Conservation (phyloP, 1,140 invertebrate species). For the Drosophila tristis region DNA sequence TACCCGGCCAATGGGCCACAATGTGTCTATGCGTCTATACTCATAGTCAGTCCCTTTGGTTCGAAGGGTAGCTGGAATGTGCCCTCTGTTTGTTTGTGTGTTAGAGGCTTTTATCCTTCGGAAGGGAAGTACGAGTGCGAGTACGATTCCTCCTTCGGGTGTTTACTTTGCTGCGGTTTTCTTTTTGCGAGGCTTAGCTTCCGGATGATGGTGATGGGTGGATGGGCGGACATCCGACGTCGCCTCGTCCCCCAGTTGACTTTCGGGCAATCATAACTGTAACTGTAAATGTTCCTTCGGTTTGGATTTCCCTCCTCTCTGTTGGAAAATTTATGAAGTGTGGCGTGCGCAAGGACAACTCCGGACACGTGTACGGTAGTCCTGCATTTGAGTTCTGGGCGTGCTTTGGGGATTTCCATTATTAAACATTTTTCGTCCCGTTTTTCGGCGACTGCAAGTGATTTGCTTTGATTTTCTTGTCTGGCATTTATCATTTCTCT, state of each 20-base stretch:
- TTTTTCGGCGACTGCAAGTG: conserved; percentile 57
- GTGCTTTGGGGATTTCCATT: conserved; percentile 55
- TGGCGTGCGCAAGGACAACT: conserved; percentile 70
- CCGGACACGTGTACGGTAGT: conserved; percentile 45
- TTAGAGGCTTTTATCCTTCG: conserved; percentile 55
- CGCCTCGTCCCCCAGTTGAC: conserved; percentile 62
- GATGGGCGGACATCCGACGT: conserved; percentile 61
- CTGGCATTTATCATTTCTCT: conserved; percentile 66
- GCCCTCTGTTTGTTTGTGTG: conserved; percentile 53
- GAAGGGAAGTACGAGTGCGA: conserved; percentile 22
- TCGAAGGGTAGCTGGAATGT: conserved; percentile 3
- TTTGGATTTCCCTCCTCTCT: not conserved
- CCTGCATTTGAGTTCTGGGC: conserved; percentile 75
- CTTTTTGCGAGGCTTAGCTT: conserved; percentile 74
- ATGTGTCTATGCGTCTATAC: conserved; percentile 46
- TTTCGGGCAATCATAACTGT: conserved; percentile 83
- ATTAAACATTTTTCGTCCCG: conserved; percentile 64
- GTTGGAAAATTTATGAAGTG: conserved; percentile 81
- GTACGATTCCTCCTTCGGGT: conserved; percentile 55
- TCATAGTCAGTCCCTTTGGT: conserved; percentile 6
- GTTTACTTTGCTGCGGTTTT: conserved; percentile 74
- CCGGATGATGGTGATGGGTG: conserved; percentile 32
- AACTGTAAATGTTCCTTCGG: conserved; percentile 65
- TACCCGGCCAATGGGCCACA: conserved; percentile 43
- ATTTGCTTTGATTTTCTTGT: conserved; percentile 76